phyloP scores from a whole-genome alignment of 92 coral and sea anemone genomes.

The Parazoanthus darwini region DNA sequence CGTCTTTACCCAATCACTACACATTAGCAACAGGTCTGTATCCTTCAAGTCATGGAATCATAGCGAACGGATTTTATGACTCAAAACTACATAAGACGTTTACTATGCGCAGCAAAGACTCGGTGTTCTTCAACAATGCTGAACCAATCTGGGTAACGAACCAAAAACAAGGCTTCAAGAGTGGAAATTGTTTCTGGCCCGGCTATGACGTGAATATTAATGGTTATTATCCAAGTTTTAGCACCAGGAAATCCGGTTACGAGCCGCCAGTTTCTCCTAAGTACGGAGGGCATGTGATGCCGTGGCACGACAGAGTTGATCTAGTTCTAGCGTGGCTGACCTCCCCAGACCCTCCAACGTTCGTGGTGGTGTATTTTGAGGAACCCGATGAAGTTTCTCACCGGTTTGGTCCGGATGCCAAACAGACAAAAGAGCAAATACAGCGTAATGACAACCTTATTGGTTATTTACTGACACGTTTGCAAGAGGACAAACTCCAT shows the following conservation, averaged over 20 bases:
- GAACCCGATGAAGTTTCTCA: slow-evolving; percentile 75
- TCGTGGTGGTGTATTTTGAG: slow-evolving; percentile 59
- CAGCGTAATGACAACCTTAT: slow-evolving; percentile 48
- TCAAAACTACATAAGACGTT: slow-evolving; percentile 60
- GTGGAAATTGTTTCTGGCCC: slow-evolving; percentile 77
- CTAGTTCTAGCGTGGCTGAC: slow-evolving; percentile 60
- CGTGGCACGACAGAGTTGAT: slow-evolving; percentile 64
- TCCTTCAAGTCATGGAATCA: slow-evolving; percentile 87
- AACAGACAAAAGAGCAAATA: slow-evolving; percentile 47
- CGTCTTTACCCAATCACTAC: slow-evolving; percentile 92
- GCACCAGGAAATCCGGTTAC: slow-evolving; percentile 47
- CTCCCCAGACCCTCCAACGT: slow-evolving; percentile 53
- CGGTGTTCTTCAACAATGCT: slow-evolving; percentile 75
- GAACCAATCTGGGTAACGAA: slow-evolving; percentile 94
- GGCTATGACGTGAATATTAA: slow-evolving; percentile 64
- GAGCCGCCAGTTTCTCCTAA: slow-evolving; percentile 48
- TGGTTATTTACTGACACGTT: slow-evolving; percentile 48
- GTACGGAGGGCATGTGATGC: slow-evolving; percentile 26
- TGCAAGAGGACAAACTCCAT: slow-evolving; percentile 32
- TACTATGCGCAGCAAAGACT: slow-evolving; percentile 61
- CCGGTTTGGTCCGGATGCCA: slow-evolving; percentile 57
- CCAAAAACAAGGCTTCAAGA: slow-evolving; percentile 66
- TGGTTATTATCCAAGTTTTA: slow-evolving; percentile 44
- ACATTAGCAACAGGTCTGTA: slow-evolving; percentile 84
- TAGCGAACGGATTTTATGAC: slow-evolving; percentile 71